These are phyloP conservation scores for Syngnathoides biaculeatus DNA, from an alignment of 2,113 vertebrate species.

Conservation along the genomic window DNA sequence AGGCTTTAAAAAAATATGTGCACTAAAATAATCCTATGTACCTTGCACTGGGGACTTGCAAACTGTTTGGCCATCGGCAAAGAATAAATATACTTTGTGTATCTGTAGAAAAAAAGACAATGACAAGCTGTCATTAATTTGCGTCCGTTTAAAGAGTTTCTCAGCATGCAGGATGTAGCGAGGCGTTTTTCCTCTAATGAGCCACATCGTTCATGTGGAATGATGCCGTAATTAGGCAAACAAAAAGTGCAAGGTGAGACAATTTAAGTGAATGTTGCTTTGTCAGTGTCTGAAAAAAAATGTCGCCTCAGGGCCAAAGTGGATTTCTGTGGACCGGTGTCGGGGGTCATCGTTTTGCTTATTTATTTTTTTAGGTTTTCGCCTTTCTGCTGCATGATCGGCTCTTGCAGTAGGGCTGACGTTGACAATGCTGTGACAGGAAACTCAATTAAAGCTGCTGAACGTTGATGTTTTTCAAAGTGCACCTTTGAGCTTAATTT, in stretches of 20 bases:
- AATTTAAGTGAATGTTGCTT: constrained; percentile 79
- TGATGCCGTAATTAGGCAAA: constrained; percentile 80
- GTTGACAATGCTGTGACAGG: constrained; percentile 35
- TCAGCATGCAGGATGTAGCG: constrained; percentile 69
- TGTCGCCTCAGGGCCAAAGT: constrained; percentile 70
- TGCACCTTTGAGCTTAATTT: background rate
- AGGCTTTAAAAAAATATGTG: background rate
- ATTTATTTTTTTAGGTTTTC: constrained; percentile 37
- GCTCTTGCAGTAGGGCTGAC: constrained; percentile 25
- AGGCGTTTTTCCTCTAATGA: constrained; percentile 77
- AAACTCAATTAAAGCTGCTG: constrained; percentile 60
- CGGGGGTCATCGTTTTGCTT: constrained; percentile 36
- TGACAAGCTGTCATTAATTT: constrained; percentile 72
- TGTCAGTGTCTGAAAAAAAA: constrained; percentile 75
- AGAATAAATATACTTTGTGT: background rate
- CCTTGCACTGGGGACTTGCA: background rate
- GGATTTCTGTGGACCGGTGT: constrained; percentile 35
- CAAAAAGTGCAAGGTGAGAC: constrained; percentile 82
- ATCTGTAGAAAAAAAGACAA: background rate
- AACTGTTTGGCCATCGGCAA: background rate
- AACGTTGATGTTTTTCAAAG: constrained; percentile 60
- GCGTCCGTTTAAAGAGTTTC: constrained; percentile 74
- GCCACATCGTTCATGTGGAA: constrained; percentile 76
- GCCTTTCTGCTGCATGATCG: constrained; percentile 34
- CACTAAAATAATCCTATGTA: background rate